Evolutionary conservation across 2,113 vertebrate species (phyloP).

Genomic region (Platichthys stellatus): DNA sequence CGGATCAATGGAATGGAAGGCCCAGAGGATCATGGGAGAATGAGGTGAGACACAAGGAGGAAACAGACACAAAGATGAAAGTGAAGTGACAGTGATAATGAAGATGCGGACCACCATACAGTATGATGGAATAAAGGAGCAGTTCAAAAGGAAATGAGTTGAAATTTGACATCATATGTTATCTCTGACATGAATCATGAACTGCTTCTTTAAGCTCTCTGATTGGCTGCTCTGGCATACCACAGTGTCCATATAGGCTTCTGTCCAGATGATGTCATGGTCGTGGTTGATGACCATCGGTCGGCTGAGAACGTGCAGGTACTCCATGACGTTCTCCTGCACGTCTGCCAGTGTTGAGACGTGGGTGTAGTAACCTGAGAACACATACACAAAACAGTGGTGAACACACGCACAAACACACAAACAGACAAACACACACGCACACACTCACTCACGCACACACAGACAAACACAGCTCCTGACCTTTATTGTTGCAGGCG

Average conservation of each 20-base stretch:
- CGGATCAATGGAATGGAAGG: conserved; percentile 55
- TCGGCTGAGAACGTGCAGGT: conserved; percentile 95
- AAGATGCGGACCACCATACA: not conserved
- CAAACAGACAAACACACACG: not conserved
- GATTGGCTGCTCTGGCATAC: conserved; percentile 76
- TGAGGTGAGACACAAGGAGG: conserved; percentile 18
- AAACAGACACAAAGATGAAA: conserved; percentile 48
- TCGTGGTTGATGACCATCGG: conserved; percentile 99
- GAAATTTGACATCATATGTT: not conserved
- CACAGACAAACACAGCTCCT: conserved; percentile 10
- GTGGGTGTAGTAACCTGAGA: conserved; percentile 94
- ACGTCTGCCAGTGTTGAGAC: conserved; percentile 94
- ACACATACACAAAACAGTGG: conserved; percentile 3
- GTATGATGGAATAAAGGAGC: not conserved
- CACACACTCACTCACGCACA: not conserved
- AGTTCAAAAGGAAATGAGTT: not conserved
- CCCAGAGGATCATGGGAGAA: conserved; percentile 61
- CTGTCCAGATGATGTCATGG: conserved; percentile 97
- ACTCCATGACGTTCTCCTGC: conserved; percentile 98
- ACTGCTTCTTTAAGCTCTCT: conserved; percentile 5
- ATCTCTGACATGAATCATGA: not conserved
- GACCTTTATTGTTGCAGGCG: conserved; percentile 97
- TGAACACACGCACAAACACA: not conserved
- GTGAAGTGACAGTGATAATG: conserved; percentile 32
- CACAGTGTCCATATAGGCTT: conserved; percentile 96